Conservation (phyloP, 2,888 invertebrate genomes). For the Himalopsyche anomala region DNA sequence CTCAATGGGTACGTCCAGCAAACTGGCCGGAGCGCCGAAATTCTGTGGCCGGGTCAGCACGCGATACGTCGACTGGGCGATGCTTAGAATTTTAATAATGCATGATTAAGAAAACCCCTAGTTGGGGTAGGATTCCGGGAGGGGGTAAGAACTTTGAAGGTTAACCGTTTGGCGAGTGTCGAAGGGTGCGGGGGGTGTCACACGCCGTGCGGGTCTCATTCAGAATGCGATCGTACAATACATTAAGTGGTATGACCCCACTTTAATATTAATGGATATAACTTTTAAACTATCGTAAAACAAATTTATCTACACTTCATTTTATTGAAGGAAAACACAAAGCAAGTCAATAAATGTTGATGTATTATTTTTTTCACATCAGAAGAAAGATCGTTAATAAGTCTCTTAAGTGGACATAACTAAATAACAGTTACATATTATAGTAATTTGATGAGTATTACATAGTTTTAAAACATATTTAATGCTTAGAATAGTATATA, state of each 20-base stretch:
- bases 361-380: neutral
- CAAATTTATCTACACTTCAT: neutral
- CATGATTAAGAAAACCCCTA: conserved; percentile 62
- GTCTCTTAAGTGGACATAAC: no score
- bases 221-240: conserved; percentile 24
- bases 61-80: conserved; percentile 56
- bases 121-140: conserved; percentile 33
- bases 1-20: conserved; percentile 48
- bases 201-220: conserved; percentile 43
- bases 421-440: no score
- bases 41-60: conserved; percentile 48
- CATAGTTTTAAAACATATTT: no score
- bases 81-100: conserved; percentile 65
- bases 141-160: conserved; percentile 44
- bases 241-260: conserved; percentile 35
- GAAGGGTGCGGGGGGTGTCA: conserved; percentile 47
- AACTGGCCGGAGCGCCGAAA: conserved; percentile 44
- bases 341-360: neutral
- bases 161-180: conserved; percentile 22
- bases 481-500: no score
- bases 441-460: no score
- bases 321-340: neutral
- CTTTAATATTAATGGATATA: neutral
- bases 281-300: neutral
- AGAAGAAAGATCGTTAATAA: no score